A percentile compares a stretch with the other conserved stretches of the same genome.
Evolutionary conservation across 1,140 invertebrate species (phyloP).

Genomic region (Cherax destructor): DNA sequence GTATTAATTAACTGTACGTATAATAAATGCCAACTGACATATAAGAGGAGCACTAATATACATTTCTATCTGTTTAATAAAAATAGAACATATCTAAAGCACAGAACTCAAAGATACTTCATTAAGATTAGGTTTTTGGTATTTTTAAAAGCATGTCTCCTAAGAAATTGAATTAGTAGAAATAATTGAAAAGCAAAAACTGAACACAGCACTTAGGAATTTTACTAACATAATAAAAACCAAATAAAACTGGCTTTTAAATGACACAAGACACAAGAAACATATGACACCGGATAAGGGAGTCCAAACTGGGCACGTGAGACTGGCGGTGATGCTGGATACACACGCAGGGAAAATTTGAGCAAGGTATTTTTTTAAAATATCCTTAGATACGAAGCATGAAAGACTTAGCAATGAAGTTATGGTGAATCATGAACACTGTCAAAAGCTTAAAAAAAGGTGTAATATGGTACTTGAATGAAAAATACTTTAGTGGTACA

Average conservation of each 20-base stretch:
- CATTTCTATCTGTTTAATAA: neutral
- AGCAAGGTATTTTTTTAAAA: neutral
- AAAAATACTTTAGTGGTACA: neutral
- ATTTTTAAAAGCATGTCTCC: neutral
- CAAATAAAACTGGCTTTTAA: neutral
- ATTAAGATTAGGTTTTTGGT: neutral
- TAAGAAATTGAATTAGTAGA: neutral
- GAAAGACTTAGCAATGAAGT: neutral
- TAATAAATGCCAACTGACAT: neutral
- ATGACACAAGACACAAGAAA: conserved; percentile 4
- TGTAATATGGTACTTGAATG: neutral
- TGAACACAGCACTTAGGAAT: neutral
- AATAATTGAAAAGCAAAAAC: neutral
- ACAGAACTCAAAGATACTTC: neutral
- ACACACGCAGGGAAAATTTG: conserved; percentile 54
- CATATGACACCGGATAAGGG: conserved; percentile 10
- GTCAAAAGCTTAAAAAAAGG: neutral
- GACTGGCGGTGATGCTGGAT: conserved; percentile 52
- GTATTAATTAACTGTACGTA: neutral
- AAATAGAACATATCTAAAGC: neutral
- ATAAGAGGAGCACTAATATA: neutral
- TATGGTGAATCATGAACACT: neutral
- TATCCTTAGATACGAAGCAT: conserved; percentile 2
- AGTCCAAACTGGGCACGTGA: conserved; percentile 44
- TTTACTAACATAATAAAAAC: neutral